phyloP scores from a whole-genome alignment of 2,797 vertebrate species.

The Borostomias antarcticus region DNA sequence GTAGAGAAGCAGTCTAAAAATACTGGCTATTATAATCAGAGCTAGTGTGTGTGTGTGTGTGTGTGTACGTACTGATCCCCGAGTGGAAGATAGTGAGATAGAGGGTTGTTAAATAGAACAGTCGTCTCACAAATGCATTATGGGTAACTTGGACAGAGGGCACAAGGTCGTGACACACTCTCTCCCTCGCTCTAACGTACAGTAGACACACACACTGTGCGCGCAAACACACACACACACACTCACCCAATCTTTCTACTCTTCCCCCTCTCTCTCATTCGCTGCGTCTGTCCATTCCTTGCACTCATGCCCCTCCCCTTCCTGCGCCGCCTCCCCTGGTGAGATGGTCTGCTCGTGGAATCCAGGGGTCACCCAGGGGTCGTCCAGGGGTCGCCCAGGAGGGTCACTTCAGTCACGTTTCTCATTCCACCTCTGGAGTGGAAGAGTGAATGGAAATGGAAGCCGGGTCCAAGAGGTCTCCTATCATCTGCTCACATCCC shows the following conservation, averaged over 20 bases:
- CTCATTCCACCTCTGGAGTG: slow-evolving; percentile 58
- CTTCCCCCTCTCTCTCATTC: not conserved
- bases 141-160: slow-evolving; percentile 16
- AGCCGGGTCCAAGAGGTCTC: slow-evolving; percentile 36
- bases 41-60: too few species aligned
- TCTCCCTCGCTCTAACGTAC: slow-evolving; percentile 11
- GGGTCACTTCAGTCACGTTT: slow-evolving; percentile 40
- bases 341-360: not conserved
- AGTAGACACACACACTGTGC: not conserved
- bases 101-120: slow-evolving; percentile 47
- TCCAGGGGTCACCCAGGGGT: slow-evolving; percentile 28
- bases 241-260: not conserved
- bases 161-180: slow-evolving; percentile 13
- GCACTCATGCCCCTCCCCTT: slow-evolving; percentile 4
- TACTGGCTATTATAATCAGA: too few species aligned
- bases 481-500: slow-evolving; percentile 45
- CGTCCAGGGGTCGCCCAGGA: slow-evolving; percentile 5
- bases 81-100: slow-evolving; percentile 32
- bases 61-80: slow-evolving; percentile 38
- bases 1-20: too few species aligned
- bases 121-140: slow-evolving; percentile 47
- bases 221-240: not conserved
- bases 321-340: not conserved
- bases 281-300: not conserved
- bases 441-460: slow-evolving; percentile 66